Evolutionary conservation across 2,888 invertebrate genomes (phyloP), one percentile per base, ranked within the genome.

Genomic region (Pseudococcus jackbeardsleyi): DNA sequence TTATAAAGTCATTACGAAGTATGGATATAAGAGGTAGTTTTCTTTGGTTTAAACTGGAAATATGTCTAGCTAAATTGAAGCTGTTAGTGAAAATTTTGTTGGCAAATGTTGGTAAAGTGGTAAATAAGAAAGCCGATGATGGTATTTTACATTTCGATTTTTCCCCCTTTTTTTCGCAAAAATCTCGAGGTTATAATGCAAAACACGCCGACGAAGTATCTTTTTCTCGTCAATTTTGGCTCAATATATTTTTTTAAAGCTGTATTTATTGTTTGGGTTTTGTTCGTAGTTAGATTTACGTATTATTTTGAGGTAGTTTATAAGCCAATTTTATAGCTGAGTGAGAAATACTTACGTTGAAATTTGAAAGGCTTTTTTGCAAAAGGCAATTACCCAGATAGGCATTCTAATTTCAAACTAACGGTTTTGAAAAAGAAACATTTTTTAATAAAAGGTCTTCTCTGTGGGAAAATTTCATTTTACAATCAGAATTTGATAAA

Each of bases 1-100:
- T 85, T 85, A 85, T 85, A 85, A 85, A 85, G 85, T 85, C 85
- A 85, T 85, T 85, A 85, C 85, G 64, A 59, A 85, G 85, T 85
- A 85, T 85, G 85, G 85, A 85, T 85, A 85, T 85, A 85, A 85
- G 39, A 85, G 85, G 64, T 42, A 59, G 33, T 19, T 85, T 85
- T 85, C 85, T 85, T 85, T 54, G 64, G 39, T 84, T 64, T 59
- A 54, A 54, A 39, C 39, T 59, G 64, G 39, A 85, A 59, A 85
- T 85, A 64, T 85, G 85, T 85, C 64, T 85, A 54, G 64, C 64
- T 54, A 85, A 85, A 85, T 85, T 85, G 59, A 59, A 59, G 85
- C 85, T 22, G 85, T 85, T 59, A 85, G 85, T 19, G 59, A 59
- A 85, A 59, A 59, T 84, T 59, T 84, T 85, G 85, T 59, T 85